phyloP scores from a whole-genome alignment of 2,113 vertebrate genomes.

The Gymnarchus niloticus region DNA sequence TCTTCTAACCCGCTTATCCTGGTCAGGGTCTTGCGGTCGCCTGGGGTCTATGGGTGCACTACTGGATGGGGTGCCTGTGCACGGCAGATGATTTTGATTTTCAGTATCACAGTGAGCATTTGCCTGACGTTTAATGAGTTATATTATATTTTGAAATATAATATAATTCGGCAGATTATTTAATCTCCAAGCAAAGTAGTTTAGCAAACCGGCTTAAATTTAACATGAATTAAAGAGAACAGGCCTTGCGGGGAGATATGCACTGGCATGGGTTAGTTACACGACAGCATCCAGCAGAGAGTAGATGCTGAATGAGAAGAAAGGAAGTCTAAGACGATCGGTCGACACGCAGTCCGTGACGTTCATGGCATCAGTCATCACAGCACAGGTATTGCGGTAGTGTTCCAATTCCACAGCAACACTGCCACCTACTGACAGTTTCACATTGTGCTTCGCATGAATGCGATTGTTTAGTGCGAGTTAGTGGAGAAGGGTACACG shows the following conservation, averaged over 20 bases:
- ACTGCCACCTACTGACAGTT: constrained; percentile 62
- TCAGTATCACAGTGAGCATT: neutral
- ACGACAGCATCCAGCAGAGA: neutral
- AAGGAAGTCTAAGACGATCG: neutral
- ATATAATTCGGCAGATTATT: neutral
- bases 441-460: neutral
- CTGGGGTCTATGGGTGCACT: too few relatives aligned
- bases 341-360: neutral
- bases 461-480: neutral
- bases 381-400: neutral
- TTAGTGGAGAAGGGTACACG: constrained; percentile 57
- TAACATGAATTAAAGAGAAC: neutral
- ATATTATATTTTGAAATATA: neutral
- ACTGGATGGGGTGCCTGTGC: too few relatives aligned
- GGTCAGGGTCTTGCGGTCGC: too few relatives aligned
- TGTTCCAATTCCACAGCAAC: constrained; percentile 52
- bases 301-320: neutral
- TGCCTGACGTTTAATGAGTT: neutral
- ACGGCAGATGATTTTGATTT: too few relatives aligned
- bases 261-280: neutral
- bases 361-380: neutral
- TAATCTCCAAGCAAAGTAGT: neutral
- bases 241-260: too few relatives aligned
- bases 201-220: neutral
- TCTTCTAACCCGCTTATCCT: too few relatives aligned